Conservation (phyloP, 2,113 vertebrate genomes). For the Microcebus murinus region DNA sequence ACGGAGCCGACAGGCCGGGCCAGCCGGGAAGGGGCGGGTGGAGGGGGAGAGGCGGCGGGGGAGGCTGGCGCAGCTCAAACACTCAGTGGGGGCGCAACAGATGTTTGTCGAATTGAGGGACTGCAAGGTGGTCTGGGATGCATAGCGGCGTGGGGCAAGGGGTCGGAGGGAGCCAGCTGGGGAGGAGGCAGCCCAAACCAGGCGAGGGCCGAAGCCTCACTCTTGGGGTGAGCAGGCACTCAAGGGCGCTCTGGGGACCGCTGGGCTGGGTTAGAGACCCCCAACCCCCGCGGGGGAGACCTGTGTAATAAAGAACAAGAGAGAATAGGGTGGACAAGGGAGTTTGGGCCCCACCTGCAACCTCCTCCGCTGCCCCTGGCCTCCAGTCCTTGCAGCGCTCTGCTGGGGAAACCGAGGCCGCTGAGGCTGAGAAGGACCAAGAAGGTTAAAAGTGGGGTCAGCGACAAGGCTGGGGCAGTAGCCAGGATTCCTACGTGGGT, state of each 20-base stretch:
- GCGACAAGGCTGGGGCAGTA: not conserved
- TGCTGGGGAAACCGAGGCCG: constrained; percentile 53
- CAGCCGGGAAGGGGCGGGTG: constrained; percentile 10
- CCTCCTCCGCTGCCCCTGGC: not conserved
- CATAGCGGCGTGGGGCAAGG: not conserved
- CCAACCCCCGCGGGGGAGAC: not conserved
- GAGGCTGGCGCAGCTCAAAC: not conserved
- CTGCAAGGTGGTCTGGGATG: not conserved
- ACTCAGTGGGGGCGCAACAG: constrained; percentile 67
- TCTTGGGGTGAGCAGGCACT: not conserved
- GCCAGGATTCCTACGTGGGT: not conserved
- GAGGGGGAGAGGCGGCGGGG: not conserved
- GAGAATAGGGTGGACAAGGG: not conserved
- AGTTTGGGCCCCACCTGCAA: not conserved
- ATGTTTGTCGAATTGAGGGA: constrained; percentile 48
- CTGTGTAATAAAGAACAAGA: not conserved
- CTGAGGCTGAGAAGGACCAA: not conserved
- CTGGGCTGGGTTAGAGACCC: not conserved
- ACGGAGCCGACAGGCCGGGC: constrained; percentile 72
- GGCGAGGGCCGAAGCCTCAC: not conserved
- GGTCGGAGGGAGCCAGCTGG: not conserved
- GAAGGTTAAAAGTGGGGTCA: not conserved
- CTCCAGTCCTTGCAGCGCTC: not conserved
- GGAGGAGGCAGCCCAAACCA: not conserved
- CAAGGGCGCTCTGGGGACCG: not conserved